Base-by-base conservation (phyloP, 2,888 invertebrate genomes). In the Lepidonotus clava region DNA sequence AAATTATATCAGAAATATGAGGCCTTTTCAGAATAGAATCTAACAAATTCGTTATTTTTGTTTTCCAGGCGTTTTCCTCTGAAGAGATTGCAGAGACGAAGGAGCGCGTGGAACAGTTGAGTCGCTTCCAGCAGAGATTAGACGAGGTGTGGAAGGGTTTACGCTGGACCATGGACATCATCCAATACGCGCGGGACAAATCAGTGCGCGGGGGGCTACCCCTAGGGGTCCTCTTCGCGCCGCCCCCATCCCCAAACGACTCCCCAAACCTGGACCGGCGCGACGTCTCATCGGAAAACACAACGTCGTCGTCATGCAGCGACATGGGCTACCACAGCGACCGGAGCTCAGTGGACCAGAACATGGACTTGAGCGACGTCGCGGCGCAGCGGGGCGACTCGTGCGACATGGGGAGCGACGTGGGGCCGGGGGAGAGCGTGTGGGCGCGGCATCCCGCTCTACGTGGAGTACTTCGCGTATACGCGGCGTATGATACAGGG, bases 101-200 rank as follows among this genome's bases (percentile, higher is more conserved):
- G 94, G 97, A 97, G 91, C 96, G 97, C 87, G 95, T 99, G 61
- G 95, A 96, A 0, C 97, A 97, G 91, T 94, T 99, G 40, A 97
- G 97, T 92, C 97, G 97, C 85, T 95, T 98, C 66, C 98, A 98
- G 93, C 95, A 96, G 46, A 97, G 96, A 91, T 95, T 99, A 76
- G 99, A 99, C 92, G 95, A 96, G 0, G 96, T 98, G 1, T 99
- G 99, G 99, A 98, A 98, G 92, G 96, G 97, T 32, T 97, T 98
- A 67, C 96, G 99, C 28, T 99, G 99, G 99, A 96, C 99, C 32
- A 97, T 98, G 96, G 98, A 99, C 92, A 96, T 98, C 6, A 98
- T 99, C 86, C 96, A 97, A 0, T 98, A 98, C 93, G 98, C 99
- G 0, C 96, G 99, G 88, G 99, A 99, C 92, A 96, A 97, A 86